Base-by-base conservation (phyloP, 2,797 vertebrate genomes). In the Streptopelia turtur region DNA sequence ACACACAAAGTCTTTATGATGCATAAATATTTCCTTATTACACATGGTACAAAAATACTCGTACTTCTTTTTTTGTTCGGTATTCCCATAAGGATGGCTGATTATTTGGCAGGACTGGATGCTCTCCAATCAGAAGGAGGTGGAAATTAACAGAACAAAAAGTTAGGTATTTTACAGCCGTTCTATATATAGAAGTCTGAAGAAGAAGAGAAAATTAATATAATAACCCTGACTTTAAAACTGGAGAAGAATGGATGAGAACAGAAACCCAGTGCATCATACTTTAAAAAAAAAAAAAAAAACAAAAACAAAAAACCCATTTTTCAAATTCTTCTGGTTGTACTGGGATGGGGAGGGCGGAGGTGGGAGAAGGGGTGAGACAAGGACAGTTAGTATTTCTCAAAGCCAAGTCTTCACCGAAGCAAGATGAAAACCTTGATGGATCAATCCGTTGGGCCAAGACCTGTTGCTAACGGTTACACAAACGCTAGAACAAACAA, bases 11-110 rank as follows among this genome's bases (percentile, higher is more conserved):
- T 97, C 97, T 98, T 97, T 97, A 97, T 97, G 98, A 98, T 97
- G 98, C 98, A 98, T 98, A 98, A 98, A 98, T 98, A 98, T 98
- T 97, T 97, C 97, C 98, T 98, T 98, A 98, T 98, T 98, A 98
- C 97, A 98, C 97, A 97, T 97, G 97, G 95, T 98, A 98, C 98
- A 98, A 98, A 98, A 98, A 98, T 98, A 98, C 97, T 98, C 96
- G 39, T 97, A 97, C 82, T 95, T 97, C 96, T 97, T 75, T 91
- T 91, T 90, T 97, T 96, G 96, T 97, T 97, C 41, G 52, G 76
- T 97, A 97, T 97, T 97, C 97, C 95, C 96, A 94, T 93, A 97
- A 97, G 96, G 97, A 98, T 70, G 91, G 97, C 86, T 94, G 96
- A 97, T 85, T 87, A 87, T 94, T 97, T 94, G 97, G 96, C 95